Conservation (phyloP, 23 tunicate genomes). For the Trididemnum miniatum region DNA sequence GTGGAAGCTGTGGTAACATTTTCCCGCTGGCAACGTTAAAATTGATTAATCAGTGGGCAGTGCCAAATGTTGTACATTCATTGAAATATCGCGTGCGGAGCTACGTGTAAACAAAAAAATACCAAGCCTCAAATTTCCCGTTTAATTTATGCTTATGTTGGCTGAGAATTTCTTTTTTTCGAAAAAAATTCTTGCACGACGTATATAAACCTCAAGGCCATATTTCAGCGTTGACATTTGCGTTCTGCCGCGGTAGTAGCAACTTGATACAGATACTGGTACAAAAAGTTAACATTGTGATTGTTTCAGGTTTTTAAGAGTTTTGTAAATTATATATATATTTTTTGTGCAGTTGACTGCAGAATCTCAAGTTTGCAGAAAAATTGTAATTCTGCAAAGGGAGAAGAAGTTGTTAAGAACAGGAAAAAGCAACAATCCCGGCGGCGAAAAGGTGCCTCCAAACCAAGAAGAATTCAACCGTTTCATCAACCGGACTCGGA, state of each 20-base stretch:
- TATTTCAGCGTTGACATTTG: no score
- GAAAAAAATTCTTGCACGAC: not conserved
- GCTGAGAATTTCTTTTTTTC: not conserved
- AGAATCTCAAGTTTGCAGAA: not conserved
- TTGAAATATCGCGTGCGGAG: conserved; percentile 13
- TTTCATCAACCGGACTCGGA: conserved; percentile 4
- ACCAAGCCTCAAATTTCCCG: not conserved
- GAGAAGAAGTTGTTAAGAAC: not conserved
- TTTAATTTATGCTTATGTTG: conserved; percentile 14
- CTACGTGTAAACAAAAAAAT: not conserved
- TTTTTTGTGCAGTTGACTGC: conserved; percentile 25
- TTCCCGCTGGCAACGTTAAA: not conserved
- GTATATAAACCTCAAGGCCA: no score
- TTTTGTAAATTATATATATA: not conserved
- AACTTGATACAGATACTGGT: not conserved
- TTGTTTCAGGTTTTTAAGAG: not conserved
- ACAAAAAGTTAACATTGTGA: not conserved
- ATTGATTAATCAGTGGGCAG: not conserved
- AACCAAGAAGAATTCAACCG: conserved; percentile 55
- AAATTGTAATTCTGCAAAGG: not conserved
- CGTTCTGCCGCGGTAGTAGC: no score
- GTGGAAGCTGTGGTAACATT: not conserved
- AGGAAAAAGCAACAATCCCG: conserved; percentile 30
- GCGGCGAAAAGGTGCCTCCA: conserved; percentile 68
- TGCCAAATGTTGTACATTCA: not conserved